Conservation (phyloP, 2,797 vertebrate species). For the Acanthurus lineatus region DNA sequence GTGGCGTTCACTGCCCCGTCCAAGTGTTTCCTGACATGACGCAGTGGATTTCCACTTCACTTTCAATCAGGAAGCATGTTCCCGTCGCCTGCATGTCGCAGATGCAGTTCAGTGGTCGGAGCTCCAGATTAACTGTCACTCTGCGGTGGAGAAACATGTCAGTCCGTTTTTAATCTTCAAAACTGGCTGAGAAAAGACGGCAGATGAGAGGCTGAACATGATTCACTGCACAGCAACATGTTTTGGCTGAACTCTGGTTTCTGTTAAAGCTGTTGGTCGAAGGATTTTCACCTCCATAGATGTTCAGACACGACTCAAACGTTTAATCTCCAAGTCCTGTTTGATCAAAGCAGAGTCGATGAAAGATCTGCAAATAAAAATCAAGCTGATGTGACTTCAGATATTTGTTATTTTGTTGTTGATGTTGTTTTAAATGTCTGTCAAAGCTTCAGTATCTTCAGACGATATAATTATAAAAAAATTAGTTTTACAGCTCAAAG, state of each 20-base stretch:
- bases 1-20: not conserved
- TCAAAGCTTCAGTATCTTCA: not conserved
- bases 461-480: not conserved
- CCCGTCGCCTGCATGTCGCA: not conserved
- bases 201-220: no score
- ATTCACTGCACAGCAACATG: not conserved
- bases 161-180: no score
- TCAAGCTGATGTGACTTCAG: not conserved
- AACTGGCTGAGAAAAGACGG: not conserved
- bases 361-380: not conserved
- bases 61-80: not conserved
- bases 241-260: not conserved
- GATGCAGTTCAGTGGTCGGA: not conserved
- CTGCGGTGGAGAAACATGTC: not conserved
- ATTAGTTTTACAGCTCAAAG: not conserved
- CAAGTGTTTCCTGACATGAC: not conserved
- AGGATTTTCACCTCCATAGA: not conserved
- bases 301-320: not conserved
- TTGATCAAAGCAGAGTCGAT: not conserved
- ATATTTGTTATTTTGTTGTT: not conserved
- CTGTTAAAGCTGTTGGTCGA: not conserved
- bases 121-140: not conserved
- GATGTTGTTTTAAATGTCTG: no score
- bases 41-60: conserved; percentile 13
- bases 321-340: not conserved